Evolutionary conservation across 2,113 vertebrate genomes (phyloP).

Genomic region (Brachionichthys hirsutus): DNA sequence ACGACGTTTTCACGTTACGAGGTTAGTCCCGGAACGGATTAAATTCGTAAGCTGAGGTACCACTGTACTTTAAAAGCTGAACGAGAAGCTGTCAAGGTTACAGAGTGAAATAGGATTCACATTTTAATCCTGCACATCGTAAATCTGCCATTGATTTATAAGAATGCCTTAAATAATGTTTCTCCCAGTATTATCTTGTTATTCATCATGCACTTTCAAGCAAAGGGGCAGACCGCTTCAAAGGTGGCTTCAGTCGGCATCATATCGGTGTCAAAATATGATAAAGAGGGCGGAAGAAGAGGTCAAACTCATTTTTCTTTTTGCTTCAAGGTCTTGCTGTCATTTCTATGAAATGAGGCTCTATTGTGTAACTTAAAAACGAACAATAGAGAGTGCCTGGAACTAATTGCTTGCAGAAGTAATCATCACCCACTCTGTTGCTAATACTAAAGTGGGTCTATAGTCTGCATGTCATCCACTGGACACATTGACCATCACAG

Average conservation of each 20-base stretch:
- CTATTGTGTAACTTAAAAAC: constrained; percentile 9
- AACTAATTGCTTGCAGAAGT: constrained; percentile 20
- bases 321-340: constrained; percentile 30
- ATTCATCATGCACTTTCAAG: constrained; percentile 39
- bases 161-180: constrained; percentile 46
- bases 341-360: background rate
- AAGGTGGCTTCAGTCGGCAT: constrained; percentile 5
- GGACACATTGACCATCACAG: background rate
- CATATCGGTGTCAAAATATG: constrained; percentile 24
- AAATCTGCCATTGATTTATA: constrained; percentile 58
- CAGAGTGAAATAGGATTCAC: constrained; percentile 57
- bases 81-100: constrained; percentile 60
- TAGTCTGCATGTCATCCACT: background rate
- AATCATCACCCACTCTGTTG: constrained; percentile 18
- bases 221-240: constrained; percentile 12
- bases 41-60: no score
- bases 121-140: constrained; percentile 56
- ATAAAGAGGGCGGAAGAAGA: constrained; percentile 11
- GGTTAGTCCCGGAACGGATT: no score
- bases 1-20: no score
- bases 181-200: constrained; percentile 21
- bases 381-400: constrained; percentile 7
- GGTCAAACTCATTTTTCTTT: constrained; percentile 11
- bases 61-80: constrained; percentile 43
- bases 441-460: constrained; percentile 4